phyloP scores from a whole-genome alignment of 2,888 invertebrate genomes.

The Calliscelio sp. region DNA sequence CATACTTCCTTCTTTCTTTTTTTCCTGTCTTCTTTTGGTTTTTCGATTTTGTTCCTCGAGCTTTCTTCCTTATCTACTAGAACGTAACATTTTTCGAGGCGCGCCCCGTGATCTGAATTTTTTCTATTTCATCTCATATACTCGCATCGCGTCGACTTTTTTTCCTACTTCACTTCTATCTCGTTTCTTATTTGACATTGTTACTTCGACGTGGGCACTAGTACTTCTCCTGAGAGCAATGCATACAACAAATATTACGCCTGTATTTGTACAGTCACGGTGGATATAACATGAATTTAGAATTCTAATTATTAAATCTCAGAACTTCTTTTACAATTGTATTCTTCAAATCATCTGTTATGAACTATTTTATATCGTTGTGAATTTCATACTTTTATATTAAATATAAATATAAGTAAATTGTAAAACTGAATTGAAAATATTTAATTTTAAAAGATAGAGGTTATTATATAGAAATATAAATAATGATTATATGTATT shows the following conservation, averaged over 20 bases:
- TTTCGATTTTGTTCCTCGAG: conserved; percentile 56
- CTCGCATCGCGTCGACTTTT: conserved; percentile 32
- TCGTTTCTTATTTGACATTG: conserved; percentile 85
- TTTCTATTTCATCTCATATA: conserved; percentile 81
- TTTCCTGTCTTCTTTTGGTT: conserved; percentile 60
- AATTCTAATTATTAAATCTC: conserved; percentile 6
- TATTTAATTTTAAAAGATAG: too few species aligned
- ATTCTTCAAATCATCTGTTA: too few species aligned
- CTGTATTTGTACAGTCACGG: not conserved
- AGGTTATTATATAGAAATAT: too few species aligned
- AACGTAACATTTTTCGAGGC: conserved; percentile 71
- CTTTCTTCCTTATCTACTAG: conserved; percentile 57
- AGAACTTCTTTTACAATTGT: too few species aligned
- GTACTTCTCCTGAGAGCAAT: conserved; percentile 54
- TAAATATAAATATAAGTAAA: too few species aligned
- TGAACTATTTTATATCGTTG: too few species aligned
- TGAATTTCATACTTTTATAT: too few species aligned
- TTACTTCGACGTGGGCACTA: conserved; percentile 81
- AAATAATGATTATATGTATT: too few species aligned
- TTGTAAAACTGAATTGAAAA: too few species aligned
- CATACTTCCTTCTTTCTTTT: conserved; percentile 57
- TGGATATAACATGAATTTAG: conserved; percentile 17
- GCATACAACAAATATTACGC: conserved; percentile 23
- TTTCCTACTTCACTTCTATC: conserved; percentile 75
- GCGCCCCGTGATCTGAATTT: conserved; percentile 84